A percentile compares a stretch with the other conserved stretches of the same genome.
phyloP scores from a whole-genome alignment of 2,113 vertebrate species.

The Glareola pratincola region DNA sequence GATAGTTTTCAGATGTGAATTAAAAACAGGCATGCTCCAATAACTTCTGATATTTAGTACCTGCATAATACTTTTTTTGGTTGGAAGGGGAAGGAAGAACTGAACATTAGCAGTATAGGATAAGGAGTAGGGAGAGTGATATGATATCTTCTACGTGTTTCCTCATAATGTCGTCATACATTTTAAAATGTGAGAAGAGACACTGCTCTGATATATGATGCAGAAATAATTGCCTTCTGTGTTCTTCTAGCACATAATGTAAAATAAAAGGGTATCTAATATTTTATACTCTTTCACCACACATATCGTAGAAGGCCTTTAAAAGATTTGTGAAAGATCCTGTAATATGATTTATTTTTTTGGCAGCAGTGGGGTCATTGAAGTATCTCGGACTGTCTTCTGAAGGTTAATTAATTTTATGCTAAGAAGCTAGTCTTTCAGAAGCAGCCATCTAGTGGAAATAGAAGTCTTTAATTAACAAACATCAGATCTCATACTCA shows the following conservation, averaged over 20 bases:
- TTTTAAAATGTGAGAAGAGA: background rate
- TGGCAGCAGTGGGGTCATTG: background rate
- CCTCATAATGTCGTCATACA: background rate
- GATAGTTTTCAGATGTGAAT: background rate
- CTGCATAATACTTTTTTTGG: background rate
- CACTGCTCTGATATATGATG: background rate
- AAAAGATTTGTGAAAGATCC: conserved; percentile 13
- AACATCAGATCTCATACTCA: background rate
- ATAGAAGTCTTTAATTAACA: conserved; percentile 45
- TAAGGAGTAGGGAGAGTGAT: background rate
- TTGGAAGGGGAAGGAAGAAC: background rate
- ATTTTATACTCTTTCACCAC: background rate
- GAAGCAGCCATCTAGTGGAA: conserved; percentile 35
- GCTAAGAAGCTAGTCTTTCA: conserved; percentile 31
- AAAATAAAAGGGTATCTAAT: background rate
- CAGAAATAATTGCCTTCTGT: conserved; percentile 13
- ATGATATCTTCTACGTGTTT: background rate
- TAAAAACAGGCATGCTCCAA: background rate
- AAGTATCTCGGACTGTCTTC: background rate
- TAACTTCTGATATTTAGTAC: background rate
- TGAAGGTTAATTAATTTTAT: conserved; percentile 65
- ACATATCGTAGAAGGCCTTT: background rate
- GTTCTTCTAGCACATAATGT: background rate
- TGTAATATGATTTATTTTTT: background rate
- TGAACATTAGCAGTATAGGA: background rate